Evolutionary conservation across 2,113 vertebrate species (phyloP).

Genomic region (Hiodon alosoides): DNA sequence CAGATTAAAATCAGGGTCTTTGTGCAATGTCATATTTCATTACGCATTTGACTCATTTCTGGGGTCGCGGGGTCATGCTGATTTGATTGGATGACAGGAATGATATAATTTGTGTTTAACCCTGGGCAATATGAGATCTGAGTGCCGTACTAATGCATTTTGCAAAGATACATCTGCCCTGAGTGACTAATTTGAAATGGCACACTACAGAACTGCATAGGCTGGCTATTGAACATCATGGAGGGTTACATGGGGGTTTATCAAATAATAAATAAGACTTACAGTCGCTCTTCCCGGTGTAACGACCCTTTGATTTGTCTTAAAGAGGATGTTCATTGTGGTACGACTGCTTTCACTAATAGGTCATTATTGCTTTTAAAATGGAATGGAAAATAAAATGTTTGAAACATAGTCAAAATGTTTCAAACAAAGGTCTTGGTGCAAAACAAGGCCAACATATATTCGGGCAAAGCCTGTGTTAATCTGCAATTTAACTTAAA

Average conservation of each 20-base stretch:
- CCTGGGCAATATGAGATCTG: slow-evolving; percentile 54
- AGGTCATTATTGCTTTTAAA: slow-evolving; percentile 37
- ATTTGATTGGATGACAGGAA: slow-evolving; percentile 76
- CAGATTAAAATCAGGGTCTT: slow-evolving; percentile 70
- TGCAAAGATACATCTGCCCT: slow-evolving; percentile 64
- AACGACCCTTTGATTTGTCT: slow-evolving; percentile 37
- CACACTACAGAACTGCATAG: slow-evolving; percentile 48
- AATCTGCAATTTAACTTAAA: not conserved
- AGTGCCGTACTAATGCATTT: slow-evolving; percentile 48
- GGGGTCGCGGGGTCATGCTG: slow-evolving; percentile 66
- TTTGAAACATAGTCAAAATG: slow-evolving; percentile 37
- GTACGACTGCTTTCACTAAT: slow-evolving; percentile 24
- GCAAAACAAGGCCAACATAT: not conserved
- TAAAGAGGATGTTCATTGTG: slow-evolving; percentile 25
- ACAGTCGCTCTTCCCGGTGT: slow-evolving; percentile 45
- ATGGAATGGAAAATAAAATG: slow-evolving; percentile 27
- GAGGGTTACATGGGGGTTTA: slow-evolving; percentile 56
- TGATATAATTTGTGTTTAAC: slow-evolving; percentile 70
- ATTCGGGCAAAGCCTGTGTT: not conserved
- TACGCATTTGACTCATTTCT: slow-evolving; percentile 70
- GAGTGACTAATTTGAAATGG: slow-evolving; percentile 55
- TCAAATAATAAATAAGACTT: slow-evolving; percentile 58
- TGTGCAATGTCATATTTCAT: slow-evolving; percentile 76
- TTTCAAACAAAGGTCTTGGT: slow-evolving; percentile 21
- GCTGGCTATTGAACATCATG: slow-evolving; percentile 52